phyloP scores from a whole-genome alignment of 2,113 vertebrate genomes.

The Cettia cetti region DNA sequence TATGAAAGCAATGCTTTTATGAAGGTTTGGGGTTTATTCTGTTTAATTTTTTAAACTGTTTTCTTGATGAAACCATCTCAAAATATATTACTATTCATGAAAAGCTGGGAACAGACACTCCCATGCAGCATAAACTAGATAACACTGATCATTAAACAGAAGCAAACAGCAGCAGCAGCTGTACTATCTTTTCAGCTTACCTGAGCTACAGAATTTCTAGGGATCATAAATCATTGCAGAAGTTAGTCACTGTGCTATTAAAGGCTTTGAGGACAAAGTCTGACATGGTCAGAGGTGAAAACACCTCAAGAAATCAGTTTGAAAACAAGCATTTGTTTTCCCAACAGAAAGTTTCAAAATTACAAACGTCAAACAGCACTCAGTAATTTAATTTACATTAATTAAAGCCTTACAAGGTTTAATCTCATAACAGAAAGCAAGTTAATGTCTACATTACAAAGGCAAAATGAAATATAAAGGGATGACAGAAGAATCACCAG shows the following conservation, averaged over 20 bases:
- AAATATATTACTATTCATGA: not conserved
- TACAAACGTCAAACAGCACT: not conserved
- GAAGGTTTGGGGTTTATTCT: not conserved
- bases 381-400: not conserved
- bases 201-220: not conserved
- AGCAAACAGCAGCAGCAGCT: not conserved
- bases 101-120: not conserved
- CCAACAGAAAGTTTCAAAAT: not conserved
- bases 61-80: not conserved
- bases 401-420: slow-evolving; percentile 12
- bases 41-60: not conserved
- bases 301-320: not conserved
- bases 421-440: not conserved
- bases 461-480: not conserved
- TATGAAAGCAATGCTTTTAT: not conserved
- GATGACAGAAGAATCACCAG: not conserved
- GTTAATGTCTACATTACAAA: not conserved
- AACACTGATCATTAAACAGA: not conserved
- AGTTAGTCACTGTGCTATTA: not conserved
- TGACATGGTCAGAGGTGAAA: not conserved
- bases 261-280: slow-evolving; percentile 3
- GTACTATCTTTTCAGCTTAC: not conserved
- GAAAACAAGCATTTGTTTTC: not conserved
- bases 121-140: not conserved
- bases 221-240: not conserved